These are phyloP conservation scores for Sebastes schlegelii DNA, from an alignment of 2,113 vertebrate genomes.

Conservation along the genomic window DNA sequence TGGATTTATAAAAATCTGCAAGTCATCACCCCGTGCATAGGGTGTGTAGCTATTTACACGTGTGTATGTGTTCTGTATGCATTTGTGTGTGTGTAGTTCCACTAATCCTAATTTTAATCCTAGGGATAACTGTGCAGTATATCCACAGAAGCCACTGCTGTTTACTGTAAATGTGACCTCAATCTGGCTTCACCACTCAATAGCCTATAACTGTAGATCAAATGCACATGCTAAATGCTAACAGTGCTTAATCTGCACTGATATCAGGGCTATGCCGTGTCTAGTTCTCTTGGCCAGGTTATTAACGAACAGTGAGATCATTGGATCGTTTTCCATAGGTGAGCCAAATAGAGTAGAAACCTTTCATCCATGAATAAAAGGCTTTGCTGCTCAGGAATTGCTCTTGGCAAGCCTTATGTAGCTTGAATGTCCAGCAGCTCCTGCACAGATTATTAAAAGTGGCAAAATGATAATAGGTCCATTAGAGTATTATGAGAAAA, in stretches of 20 bases:
- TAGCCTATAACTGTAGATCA: conserved; percentile 15
- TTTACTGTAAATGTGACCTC: conserved; percentile 44
- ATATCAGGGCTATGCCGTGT: not conserved
- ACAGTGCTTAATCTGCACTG: conserved; percentile 1
- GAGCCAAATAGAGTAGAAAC: conserved; percentile 55
- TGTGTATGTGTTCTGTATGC: not conserved
- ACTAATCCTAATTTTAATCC: conserved; percentile 36
- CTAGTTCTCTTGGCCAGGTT: conserved; percentile 17
- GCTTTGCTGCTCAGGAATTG: conserved; percentile 58
- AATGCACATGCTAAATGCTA: not conserved
- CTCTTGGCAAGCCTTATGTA: conserved; percentile 46
- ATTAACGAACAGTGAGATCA: conserved; percentile 51
- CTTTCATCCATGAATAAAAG: conserved; percentile 70
- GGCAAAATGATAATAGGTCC: conserved; percentile 34
- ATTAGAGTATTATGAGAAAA: conserved; percentile 26
- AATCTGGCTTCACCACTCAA: not conserved
- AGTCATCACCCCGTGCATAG: not conserved
- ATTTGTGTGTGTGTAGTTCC: conserved; percentile 5
- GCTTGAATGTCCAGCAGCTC: conserved; percentile 46
- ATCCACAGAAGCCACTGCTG: conserved; percentile 1
- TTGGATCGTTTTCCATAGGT: conserved; percentile 47
- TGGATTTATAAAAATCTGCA: conserved; percentile 30
- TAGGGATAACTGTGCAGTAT: conserved; percentile 23
- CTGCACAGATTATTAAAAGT: conserved; percentile 52
- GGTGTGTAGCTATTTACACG: not conserved